These are phyloP conservation scores for Temnothorax ravouxi DNA, from an alignment of 2,888 invertebrate species.

Conservation along the genomic window DNA sequence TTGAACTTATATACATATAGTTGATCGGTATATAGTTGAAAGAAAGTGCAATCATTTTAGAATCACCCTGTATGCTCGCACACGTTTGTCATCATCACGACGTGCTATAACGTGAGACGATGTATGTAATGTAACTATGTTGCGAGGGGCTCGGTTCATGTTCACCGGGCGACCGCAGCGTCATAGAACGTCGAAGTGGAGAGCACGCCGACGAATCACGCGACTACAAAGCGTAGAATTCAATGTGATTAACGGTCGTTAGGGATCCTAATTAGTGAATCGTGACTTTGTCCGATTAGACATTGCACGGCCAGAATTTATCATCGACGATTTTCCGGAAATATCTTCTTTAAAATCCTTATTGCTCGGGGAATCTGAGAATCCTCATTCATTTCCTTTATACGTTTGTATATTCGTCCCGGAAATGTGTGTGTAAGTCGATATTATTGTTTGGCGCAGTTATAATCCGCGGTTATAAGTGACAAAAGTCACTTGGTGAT, in stretches of 20 bases:
- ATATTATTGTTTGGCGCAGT: neutral
- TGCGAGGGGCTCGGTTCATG: conserved; percentile 43
- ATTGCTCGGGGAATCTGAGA: neutral
- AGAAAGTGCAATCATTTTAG: conserved; percentile 9
- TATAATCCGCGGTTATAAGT: neutral
- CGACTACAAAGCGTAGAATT: conserved; percentile 60
- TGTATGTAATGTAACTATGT: conserved; percentile 34
- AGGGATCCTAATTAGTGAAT: conserved; percentile 66
- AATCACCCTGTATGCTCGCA: conserved; percentile 27
- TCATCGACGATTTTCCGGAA: conserved; percentile 19
- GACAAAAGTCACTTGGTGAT: conserved; percentile 6
- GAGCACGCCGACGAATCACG: conserved; percentile 65
- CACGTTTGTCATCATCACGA: conserved; percentile 1
- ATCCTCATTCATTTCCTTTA: neutral
- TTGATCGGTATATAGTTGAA: neutral
- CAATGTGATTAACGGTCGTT: conserved; percentile 70
- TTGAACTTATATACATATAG: neutral
- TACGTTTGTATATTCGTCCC: neutral
- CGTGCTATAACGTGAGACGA: conserved; percentile 34
- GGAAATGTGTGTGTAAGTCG: neutral
- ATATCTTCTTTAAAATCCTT: conserved; percentile 46
- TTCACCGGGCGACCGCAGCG: conserved; percentile 27
- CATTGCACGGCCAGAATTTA: neutral
- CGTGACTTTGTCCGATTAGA: conserved; percentile 44
- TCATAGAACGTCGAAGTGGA: conserved; percentile 63